A percentile compares a stretch with the other conserved stretches of the same genome.
Evolutionary conservation across 2,113 vertebrate species (phyloP).

Genomic region (Anser brachyrhynchus): DNA sequence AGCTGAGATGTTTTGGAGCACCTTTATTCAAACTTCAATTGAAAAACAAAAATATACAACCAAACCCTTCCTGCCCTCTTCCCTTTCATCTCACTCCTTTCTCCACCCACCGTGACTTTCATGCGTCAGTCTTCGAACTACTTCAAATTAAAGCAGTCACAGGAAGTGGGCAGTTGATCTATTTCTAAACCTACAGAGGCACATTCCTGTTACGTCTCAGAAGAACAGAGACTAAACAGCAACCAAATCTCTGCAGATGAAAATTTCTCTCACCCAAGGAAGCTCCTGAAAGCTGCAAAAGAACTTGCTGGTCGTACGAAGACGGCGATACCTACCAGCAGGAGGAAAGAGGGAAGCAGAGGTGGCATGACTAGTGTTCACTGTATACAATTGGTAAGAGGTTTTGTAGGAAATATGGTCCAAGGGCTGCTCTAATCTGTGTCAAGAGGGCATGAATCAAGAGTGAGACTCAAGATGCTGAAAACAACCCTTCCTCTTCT

Average conservation of each 20-base stretch:
- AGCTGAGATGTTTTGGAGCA: not conserved
- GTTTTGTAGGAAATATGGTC: not conserved
- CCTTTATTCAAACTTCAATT: not conserved
- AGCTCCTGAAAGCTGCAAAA: not conserved
- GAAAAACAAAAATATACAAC: not conserved
- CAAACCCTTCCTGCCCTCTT: not conserved
- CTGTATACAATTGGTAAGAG: accelerated
- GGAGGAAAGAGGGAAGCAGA: accelerated
- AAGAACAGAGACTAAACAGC: not conserved
- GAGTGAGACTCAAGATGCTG: not conserved
- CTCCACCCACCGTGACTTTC: not conserved
- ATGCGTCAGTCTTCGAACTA: not conserved
- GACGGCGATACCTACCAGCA: not conserved
- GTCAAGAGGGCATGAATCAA: not conserved
- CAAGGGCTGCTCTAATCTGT: not conserved
- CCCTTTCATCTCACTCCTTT: constrained; percentile 18
- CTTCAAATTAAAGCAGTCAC: not conserved
- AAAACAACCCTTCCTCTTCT: not conserved
- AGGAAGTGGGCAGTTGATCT: not conserved
- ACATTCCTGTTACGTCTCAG: not conserved
- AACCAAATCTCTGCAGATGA: not conserved
- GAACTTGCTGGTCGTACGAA: not conserved
- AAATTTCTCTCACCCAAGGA: not conserved
- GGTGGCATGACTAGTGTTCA: not conserved
- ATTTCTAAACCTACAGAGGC: not conserved